Conservation (phyloP, 1,140 invertebrate genomes). For the Tetraneura akinire region DNA sequence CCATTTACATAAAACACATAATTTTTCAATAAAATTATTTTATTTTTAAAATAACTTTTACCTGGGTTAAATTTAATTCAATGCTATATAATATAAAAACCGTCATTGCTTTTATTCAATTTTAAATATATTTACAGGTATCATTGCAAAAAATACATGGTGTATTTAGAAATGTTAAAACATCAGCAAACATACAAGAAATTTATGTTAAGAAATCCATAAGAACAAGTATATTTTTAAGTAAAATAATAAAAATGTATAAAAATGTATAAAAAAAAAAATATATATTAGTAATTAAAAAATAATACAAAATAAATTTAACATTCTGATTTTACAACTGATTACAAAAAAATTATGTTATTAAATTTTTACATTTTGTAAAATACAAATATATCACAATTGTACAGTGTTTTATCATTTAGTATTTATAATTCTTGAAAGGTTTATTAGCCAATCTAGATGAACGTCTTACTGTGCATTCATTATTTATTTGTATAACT, state of each 20-base stretch:
- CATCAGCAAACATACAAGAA: slow-evolving; percentile 75
- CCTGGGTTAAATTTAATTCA: too few species aligned
- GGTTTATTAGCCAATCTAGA: slow-evolving; percentile 33
- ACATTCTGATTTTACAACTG: background rate
- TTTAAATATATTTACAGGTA: slow-evolving; percentile 60
- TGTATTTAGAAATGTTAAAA: slow-evolving; percentile 79
- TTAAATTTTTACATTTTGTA: slow-evolving; percentile 21
- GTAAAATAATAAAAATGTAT: slow-evolving; percentile 10
- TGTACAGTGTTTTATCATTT: background rate
- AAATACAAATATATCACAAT: background rate
- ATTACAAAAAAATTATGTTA: background rate
- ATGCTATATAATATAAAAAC: background rate
- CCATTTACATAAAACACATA: too few species aligned
- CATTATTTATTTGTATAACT: background rate
- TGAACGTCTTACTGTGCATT: background rate
- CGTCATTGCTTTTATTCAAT: background rate
- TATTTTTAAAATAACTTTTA: too few species aligned
- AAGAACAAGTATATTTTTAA: slow-evolving; percentile 23
- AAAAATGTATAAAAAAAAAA: background rate
- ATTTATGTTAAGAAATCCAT: slow-evolving; percentile 64
- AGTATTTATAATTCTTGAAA: slow-evolving; percentile 35
- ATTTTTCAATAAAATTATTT: too few species aligned
- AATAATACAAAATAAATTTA: background rate
- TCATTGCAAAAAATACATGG: slow-evolving; percentile 79
- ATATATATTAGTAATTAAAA: too few species aligned